phyloP scores from a whole-genome alignment of 2,888 invertebrate species.

The Griposia aprilina region DNA sequence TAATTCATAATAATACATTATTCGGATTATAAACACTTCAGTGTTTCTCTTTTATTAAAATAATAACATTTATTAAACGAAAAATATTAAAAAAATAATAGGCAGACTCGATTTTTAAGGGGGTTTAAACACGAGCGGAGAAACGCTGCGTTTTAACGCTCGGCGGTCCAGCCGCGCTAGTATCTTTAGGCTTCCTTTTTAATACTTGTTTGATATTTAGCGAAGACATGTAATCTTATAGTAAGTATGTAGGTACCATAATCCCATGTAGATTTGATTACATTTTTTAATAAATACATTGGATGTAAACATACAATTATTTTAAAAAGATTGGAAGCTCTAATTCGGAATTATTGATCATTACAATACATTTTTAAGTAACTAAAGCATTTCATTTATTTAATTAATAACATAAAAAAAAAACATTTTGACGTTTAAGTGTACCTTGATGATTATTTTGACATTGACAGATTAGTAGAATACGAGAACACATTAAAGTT shows the following conservation, averaged over 20 bases:
- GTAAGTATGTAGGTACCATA: background rate
- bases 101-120: slow-evolving; percentile 72
- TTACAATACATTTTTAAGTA: slow-evolving; percentile 11
- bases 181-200: slow-evolving; percentile 53
- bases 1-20: slow-evolving; percentile 56
- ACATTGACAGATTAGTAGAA: background rate
- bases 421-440: slow-evolving; percentile 3
- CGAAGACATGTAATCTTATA: background rate
- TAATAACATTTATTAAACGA: slow-evolving; percentile 63
- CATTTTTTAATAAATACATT: background rate
- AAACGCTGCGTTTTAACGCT: slow-evolving; percentile 72
- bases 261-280: background rate
- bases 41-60: slow-evolving; percentile 48
- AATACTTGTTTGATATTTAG: slow-evolving; percentile 23
- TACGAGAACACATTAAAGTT: background rate
- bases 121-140: slow-evolving; percentile 69
- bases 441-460: background rate
- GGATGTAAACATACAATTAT: background rate
- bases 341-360: background rate
- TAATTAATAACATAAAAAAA: background rate
- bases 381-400: background rate
- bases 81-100: slow-evolving; percentile 72
- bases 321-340: background rate
- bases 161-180: slow-evolving; percentile 69
- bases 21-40: slow-evolving; percentile 39